Conservation (phyloP, 2,888 invertebrate genomes). For the Arrhopalites spinosus region DNA sequence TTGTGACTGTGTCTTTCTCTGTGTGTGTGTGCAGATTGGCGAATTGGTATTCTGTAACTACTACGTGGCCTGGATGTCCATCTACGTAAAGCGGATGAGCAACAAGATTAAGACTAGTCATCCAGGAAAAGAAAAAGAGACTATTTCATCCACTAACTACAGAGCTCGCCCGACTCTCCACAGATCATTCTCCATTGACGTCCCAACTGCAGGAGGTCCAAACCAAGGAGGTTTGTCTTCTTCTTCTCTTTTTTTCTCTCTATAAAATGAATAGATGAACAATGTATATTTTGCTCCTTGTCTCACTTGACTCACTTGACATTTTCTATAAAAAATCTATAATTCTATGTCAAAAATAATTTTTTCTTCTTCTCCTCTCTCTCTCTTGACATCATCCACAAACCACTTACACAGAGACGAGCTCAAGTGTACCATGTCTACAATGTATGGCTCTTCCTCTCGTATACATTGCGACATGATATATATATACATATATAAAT, state of each 20-base stretch:
- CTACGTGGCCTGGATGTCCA: constrained; percentile 58
- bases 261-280: too few species aligned
- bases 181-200: constrained; percentile 50
- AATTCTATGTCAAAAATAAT: too few species aligned
- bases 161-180: constrained; percentile 45
- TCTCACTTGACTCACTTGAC: background rate
- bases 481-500: too few species aligned
- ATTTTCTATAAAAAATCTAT: too few species aligned
- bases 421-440: too few species aligned
- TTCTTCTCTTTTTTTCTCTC: background rate
- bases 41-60: constrained; percentile 59
- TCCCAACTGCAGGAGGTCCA: constrained; percentile 16
- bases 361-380: too few species aligned
- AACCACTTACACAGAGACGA: too few species aligned
- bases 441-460: too few species aligned
- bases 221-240: background rate
- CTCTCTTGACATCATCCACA: too few species aligned
- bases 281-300: background rate
- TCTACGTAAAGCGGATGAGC: constrained; percentile 55
- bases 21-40: constrained; percentile 55
- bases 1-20: background rate
- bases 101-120: constrained; percentile 22
- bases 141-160: constrained; percentile 15
- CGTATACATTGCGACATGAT: too few species aligned
- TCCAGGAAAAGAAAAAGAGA: constrained; percentile 16